Evolutionary conservation across 2,797 vertebrate species (phyloP), one percentile per base, ranked within the genome.

Genomic region (Amblyopsis hoosieri): DNA sequence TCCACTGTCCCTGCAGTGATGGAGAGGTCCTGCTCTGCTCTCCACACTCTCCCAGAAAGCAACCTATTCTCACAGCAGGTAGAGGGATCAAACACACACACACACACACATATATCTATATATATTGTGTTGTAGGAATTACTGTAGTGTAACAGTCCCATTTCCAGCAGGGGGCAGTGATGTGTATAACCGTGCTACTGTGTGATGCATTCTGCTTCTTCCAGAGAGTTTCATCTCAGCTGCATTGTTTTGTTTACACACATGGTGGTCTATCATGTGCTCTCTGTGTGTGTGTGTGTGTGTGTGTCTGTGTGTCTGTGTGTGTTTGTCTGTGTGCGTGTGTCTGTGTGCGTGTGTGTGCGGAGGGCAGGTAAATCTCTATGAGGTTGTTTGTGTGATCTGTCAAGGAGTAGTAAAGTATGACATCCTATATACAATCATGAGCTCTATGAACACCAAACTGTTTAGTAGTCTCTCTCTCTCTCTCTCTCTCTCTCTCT

Each of bases 1-100:
- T 89, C 85, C 85, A 71, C 67, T 15, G 58, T 87, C 75, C 78
- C 75, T 72, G 77, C 45, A 42, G 45, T 66, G 12, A 69, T 12
- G 57, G 62, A 76, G 72, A 74, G 64, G 64, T 64, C 58, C 75
- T 52, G 14, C 66, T 70, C 65, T 75, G 23, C 50, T 54, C 31
- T 4, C 48, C 57, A 17, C 2, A 7, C 64, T 71, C 64, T 74
- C 48, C 63, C 60, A 66, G 69, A 74, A 72, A 71, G 58, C 11
- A 45, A 60, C 56, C 10, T 29, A 63, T 54, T 12, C 48, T 65
- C 63, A 57, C 17, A 56, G 23, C 23, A 59, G 54, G 13, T 48
- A 29, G 3, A 49, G 46, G 65, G 33, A 29, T 31, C 11, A 42
- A 14, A 60, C 23, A 60, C 23, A 55, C 50, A 13, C 48, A 49